These are phyloP conservation scores for Pseudolaguvia tuberculata DNA, from an alignment of 2,113 vertebrate genomes.

Conservation along the genomic window DNA sequence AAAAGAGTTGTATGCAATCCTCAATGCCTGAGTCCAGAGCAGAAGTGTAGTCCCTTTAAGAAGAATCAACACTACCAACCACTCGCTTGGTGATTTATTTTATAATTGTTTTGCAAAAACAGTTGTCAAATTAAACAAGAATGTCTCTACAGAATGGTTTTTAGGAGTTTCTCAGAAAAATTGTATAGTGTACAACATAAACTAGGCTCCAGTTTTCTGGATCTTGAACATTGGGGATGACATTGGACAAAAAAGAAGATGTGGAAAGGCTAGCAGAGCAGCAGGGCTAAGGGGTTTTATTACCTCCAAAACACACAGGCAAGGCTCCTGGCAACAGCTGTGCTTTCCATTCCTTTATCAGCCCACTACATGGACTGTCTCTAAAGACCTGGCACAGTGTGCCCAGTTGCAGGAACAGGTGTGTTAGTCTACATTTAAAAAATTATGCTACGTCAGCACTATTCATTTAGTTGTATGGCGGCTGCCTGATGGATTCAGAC, in stretches of 20 bases:
- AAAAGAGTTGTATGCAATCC: conserved; percentile 2
- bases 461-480: conserved; percentile 31
- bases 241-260: conserved; percentile 39
- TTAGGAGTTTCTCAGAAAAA: too few species aligned
- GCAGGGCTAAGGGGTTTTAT: conserved; percentile 20
- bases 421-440: conserved; percentile 15
- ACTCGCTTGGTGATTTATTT: too few species aligned
- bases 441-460: conserved; percentile 37
- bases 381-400: conserved; percentile 28
- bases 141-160: too few species aligned
- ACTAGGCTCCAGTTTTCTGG: conserved; percentile 12
- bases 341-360: conserved; percentile 40
- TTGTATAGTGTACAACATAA: background rate
- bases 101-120: background rate
- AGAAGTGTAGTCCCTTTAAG: conserved; percentile 1
- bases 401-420: conserved; percentile 32
- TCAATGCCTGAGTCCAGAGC: conserved; percentile 17
- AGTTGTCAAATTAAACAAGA: conserved; percentile 1
- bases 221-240: conserved; percentile 11
- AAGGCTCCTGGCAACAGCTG: conserved; percentile 33
- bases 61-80: conserved; percentile 7
- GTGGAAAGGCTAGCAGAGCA: conserved; percentile 37
- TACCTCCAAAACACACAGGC: conserved; percentile 32
- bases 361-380: conserved; percentile 35
- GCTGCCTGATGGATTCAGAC: conserved; percentile 26